Conservation (phyloP, 2,888 invertebrate species). For the Helicoverpa assulta region DNA sequence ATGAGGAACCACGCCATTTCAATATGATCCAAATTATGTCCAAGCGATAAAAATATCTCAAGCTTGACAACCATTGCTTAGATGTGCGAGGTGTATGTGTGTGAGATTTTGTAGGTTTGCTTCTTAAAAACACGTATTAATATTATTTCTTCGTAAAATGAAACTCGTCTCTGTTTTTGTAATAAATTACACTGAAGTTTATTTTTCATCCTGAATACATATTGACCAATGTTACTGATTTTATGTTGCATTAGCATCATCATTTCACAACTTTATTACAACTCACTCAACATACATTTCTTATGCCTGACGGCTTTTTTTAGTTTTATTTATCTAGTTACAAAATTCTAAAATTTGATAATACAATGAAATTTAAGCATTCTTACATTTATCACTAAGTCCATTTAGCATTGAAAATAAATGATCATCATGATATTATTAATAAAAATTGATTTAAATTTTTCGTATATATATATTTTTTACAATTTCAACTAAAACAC, state of each 20-base stretch:
- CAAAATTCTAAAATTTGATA: slow-evolving; percentile 87
- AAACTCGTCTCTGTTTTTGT: slow-evolving; percentile 72
- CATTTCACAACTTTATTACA: slow-evolving; percentile 85
- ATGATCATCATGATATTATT: slow-evolving; percentile 86
- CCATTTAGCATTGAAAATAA: slow-evolving; percentile 88
- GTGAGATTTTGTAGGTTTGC: no score
- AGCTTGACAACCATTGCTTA: no score
- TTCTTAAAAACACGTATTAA: not conserved
- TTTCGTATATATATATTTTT: slow-evolving; percentile 77
- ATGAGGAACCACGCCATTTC: no score
- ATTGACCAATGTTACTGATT: slow-evolving; percentile 83
- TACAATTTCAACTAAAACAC: slow-evolving; percentile 88
- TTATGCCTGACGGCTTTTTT: slow-evolving; percentile 79
- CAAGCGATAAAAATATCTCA: no score
- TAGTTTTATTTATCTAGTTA: slow-evolving; percentile 82
- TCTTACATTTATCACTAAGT: slow-evolving; percentile 87
- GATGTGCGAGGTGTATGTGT: no score
- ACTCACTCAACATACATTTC: slow-evolving; percentile 86
- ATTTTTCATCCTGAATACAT: slow-evolving; percentile 89
- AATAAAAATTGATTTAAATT: slow-evolving; percentile 88
- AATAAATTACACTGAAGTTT: slow-evolving; percentile 91
- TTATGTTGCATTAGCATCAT: slow-evolving; percentile 77
- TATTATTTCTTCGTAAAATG: slow-evolving; percentile 39
- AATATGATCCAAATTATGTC: no score
- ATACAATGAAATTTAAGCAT: slow-evolving; percentile 89